phyloP scores from a whole-genome alignment of 2,113 vertebrate species.

The Lynx canadensis region DNA sequence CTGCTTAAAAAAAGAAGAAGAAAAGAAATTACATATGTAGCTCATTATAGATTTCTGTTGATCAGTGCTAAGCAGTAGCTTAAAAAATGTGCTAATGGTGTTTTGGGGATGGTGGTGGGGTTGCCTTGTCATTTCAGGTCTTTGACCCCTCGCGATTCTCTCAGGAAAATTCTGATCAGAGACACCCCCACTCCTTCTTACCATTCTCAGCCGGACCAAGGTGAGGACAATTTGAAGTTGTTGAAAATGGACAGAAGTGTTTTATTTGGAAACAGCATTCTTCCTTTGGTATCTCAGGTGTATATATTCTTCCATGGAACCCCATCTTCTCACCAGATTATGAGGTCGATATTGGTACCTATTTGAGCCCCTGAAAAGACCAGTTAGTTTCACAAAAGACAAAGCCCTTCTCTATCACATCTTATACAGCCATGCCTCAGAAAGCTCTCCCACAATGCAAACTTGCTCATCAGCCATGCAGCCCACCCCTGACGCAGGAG shows the following conservation, averaged over 20 bases:
- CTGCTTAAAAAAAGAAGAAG: neutral
- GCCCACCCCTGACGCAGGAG: neutral
- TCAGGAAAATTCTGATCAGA: conserved; percentile 88
- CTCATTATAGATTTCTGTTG: neutral
- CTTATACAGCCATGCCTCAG: neutral
- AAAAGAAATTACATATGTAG: neutral
- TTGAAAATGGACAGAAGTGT: conserved; percentile 45
- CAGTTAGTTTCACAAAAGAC: neutral
- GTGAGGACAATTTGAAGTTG: conserved; percentile 68
- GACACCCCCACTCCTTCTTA: conserved; percentile 91
- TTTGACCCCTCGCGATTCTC: conserved; percentile 95
- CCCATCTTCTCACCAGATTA: neutral
- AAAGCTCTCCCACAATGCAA: neutral
- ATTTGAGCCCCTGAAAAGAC: neutral
- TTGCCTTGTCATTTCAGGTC: conserved; percentile 83
- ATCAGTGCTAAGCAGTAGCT: neutral
- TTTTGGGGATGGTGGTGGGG: neutral
- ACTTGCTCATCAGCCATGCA: neutral
- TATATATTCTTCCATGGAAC: neutral
- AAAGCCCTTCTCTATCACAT: neutral
- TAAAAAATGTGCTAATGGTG: neutral
- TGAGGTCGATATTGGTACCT: neutral
- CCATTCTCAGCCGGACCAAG: conserved; percentile 92
- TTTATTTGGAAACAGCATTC: neutral
- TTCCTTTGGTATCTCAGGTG: neutral